Evolutionary conservation across 2,888 invertebrate species (phyloP), one percentile per base, ranked within the genome.

Genomic region (Platerodrilus igneus): DNA sequence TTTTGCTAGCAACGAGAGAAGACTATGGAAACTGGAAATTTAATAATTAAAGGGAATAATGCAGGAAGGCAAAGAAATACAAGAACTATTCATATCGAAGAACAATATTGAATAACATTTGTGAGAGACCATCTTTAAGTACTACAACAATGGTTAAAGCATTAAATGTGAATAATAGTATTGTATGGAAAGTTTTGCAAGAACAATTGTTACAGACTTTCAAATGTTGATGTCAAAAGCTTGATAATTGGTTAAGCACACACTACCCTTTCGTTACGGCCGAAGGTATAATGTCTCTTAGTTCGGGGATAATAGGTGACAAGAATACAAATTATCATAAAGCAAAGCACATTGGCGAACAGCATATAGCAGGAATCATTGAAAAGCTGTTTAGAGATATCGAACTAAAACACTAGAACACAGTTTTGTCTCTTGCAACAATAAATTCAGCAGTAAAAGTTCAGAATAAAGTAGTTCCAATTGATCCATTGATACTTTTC

Each of bases 371-470:
- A 4, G 58, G 58, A 58, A 58, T 61, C 22, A 56, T 52, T 14
- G 60, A 57, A 11, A 20, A 26, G 19, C 38, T 33, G n/a, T 51
- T 47, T 21, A 38, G 41, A 31, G 51, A 60, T 47, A 57, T 62
- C 21, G 59, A 59, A 59, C 52, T 61, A 17, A 58, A 60, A 57
- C 55, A 55, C 38, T 26, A 52, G 45, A 57, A 63, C 19, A 58
- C 54, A 56, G 60, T 63, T 16, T 14, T 58, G 19, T 56, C 61
- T 53, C 59, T 62, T 34, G 58, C 55, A 56, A 44, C 31, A 51
- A 39, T 55, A 44, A 59, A 18, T 30, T 41, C 28, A 11, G 37
- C 55, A 35, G 36, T 63, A 22, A 62, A 62, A 59, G 52, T 63
- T 48, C 52, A 59, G 21, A 57, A 61, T 15, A 51, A 56, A 23